Evolutionary conservation across 1,140 invertebrate species (phyloP).

Genomic region (Lineus longissimus): DNA sequence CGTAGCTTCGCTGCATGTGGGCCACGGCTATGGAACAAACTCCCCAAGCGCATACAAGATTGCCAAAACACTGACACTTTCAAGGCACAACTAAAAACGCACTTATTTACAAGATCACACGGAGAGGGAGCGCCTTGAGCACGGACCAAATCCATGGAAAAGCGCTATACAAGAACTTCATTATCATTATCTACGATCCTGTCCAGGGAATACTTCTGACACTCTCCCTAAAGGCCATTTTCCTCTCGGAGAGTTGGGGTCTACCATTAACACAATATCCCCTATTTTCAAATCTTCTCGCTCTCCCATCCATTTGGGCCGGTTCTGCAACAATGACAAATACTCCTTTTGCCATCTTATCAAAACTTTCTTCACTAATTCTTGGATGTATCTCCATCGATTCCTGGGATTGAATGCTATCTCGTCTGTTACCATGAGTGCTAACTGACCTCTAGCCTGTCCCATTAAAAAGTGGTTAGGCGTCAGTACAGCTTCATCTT

Average conservation of each 20-base stretch:
- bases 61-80: too few species aligned
- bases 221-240: background rate
- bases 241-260: background rate
- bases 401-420: background rate
- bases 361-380: conserved; percentile 14
- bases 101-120: too few species aligned
- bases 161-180: too few species aligned
- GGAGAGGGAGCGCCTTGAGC: too few species aligned
- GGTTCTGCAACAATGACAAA: background rate
- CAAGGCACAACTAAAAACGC: too few species aligned
- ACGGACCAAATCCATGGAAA: too few species aligned
- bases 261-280: background rate
- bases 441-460: conserved; percentile 5
- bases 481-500: conserved; percentile 29
- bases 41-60: too few species aligned
- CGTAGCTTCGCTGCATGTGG: too few species aligned
- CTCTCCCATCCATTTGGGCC: conserved; percentile 5
- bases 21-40: too few species aligned
- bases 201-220: background rate
- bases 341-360: conserved; percentile 12
- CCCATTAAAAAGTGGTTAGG: conserved; percentile 32
- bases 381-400: conserved; percentile 13
- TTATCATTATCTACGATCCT: too few species aligned
- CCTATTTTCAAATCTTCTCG: background rate
- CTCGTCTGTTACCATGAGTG: background rate